Conservation (phyloP, 2,888 invertebrate genomes). For the Balanococcus diminutus region DNA sequence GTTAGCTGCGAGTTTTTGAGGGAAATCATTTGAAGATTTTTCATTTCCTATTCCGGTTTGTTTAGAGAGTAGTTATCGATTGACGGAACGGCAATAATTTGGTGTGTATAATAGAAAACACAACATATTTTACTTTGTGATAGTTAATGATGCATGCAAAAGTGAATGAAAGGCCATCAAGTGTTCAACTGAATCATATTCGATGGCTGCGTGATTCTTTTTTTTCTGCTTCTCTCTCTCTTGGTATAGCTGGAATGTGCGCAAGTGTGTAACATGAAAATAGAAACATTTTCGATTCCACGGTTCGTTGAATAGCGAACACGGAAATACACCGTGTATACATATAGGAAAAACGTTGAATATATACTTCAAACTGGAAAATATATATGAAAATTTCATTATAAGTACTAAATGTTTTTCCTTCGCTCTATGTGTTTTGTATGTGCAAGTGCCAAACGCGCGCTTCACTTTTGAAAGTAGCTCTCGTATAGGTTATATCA, state of each 20-base stretch:
- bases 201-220: neutral
- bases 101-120: neutral
- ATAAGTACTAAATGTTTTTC: neutral
- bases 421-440: neutral
- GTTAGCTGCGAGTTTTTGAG: neutral
- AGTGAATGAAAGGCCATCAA: slow-evolving; percentile 21
- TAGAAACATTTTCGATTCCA: neutral
- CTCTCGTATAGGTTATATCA: neutral
- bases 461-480: neutral
- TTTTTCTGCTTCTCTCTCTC: neutral
- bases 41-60: neutral
- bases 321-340: neutral
- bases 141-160: slow-evolving; percentile 9
- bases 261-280: neutral
- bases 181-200: slow-evolving; percentile 16
- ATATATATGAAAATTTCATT: slow-evolving; percentile 5
- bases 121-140: neutral
- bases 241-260: neutral
- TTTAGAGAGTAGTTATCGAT: neutral
- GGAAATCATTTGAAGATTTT: neutral
- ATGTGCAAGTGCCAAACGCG: neutral
- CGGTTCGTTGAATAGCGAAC: slow-evolving; percentile 5
- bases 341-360: neutral
- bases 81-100: neutral
- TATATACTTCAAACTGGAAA: neutral